Evolutionary conservation across 2,888 invertebrate species (phyloP), one percentile per base, ranked within the genome.

Genomic region (Cantharis rustica): DNA sequence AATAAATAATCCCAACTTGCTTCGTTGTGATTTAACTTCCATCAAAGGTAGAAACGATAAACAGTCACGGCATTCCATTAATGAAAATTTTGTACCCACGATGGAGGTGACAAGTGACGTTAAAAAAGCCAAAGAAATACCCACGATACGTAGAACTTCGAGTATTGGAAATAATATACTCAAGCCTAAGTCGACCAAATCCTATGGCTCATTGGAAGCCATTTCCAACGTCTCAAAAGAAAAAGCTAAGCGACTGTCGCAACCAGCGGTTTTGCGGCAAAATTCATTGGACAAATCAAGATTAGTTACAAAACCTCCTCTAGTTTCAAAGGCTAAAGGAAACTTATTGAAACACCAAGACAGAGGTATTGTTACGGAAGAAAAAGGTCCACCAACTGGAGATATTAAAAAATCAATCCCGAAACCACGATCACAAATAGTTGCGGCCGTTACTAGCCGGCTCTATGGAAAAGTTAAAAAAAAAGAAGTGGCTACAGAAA

Each of bases 401-500:
- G 16, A 83, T 81, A 62, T 86, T 82, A 78, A 85, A 74, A 70
- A 62, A 68, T 70, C 85, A 23, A 79, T 83, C 1, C 83, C 89
- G 63, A 91, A 92, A 84, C 86, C 86, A 2, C 88, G 93, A 83
- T 91, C 93, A 16, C 92, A 93, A 86, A 93, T 93, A 71, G 93
- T 94, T 2, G 93, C 93, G 3, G 93, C 93, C 0, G 94, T 94
- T 2, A 94, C 94, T 2, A 91, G 92, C 81, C 88, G 93, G 81
- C 87, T 94, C 13, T 94, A 93, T 84, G 90, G 91, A 0, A 92
- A 91, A 89, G 86, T 90, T 85, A 88, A 91, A 88, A 88, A 90
- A 89, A 87, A 90, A 88, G 88, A 88, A 85, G 83, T 81, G 3
- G 80, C 83, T 0, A 87, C 87, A 2, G 87, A 87, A 74, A 88